A percentile compares a stretch with the other conserved stretches of the same genome.
Conservation (phyloP, 2,888 invertebrate species). For the Limnephilus lunatus region DNA sequence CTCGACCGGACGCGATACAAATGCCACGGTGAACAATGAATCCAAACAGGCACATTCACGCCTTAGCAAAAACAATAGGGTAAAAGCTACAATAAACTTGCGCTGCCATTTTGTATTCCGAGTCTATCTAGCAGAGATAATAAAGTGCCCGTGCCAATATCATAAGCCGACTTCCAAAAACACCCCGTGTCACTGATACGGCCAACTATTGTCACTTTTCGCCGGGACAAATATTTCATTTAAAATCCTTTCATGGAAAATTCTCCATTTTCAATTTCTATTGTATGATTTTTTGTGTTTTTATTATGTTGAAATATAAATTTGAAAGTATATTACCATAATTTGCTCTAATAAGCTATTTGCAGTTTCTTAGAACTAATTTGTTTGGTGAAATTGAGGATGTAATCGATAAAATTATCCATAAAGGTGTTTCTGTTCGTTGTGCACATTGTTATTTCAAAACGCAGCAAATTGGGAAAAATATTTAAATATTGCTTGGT, state of each 20-base stretch:
- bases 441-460: not conserved
- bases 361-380: no score
- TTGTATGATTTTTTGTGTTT: not conserved
- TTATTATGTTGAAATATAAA: not conserved
- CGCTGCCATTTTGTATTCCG: slow-evolving; percentile 49
- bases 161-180: slow-evolving; percentile 54
- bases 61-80: slow-evolving; percentile 61
- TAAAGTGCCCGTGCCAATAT: slow-evolving; percentile 54
- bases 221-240: not conserved
- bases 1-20: slow-evolving; percentile 49
- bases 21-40: slow-evolving; percentile 58
- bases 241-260: not conserved
- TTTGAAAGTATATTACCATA: not conserved
- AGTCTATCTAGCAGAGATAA: slow-evolving; percentile 55
- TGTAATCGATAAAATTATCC: not conserved
- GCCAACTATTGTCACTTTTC: slow-evolving; percentile 14
- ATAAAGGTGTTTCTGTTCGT: not conserved
- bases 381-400: not conserved
- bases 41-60: slow-evolving; percentile 54
- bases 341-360: not conserved
- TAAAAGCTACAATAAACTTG: slow-evolving; percentile 50
- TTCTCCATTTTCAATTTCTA: not conserved
- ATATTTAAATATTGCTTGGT: not conserved
- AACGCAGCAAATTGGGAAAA: not conserved
- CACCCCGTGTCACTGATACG: slow-evolving; percentile 25